Percentiles rank a stretch among this genome's conserved stretches.
These are phyloP conservation scores for Leptinotarsa lineolata DNA, from an alignment of 1,140 invertebrate species.

Conservation along the genomic window DNA sequence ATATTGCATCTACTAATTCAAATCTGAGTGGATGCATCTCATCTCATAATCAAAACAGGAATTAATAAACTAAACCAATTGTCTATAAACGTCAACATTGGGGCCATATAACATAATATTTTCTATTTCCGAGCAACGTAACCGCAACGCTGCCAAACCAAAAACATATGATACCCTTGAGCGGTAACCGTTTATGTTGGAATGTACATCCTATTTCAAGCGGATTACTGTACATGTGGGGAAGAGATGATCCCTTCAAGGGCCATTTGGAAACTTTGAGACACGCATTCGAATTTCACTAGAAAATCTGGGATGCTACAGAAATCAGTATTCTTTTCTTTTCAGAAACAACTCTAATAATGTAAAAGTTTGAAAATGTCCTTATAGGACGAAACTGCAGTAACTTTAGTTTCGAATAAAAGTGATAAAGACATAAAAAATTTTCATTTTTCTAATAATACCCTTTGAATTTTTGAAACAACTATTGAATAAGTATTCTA, in stretches of 20 bases:
- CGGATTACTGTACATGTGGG: neutral
- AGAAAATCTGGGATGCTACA: too few species aligned
- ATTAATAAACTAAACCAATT: constrained; percentile 31
- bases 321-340: too few species aligned
- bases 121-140: constrained; percentile 39
- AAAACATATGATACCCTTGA: constrained; percentile 44
- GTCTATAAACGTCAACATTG: constrained; percentile 30
- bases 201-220: neutral
- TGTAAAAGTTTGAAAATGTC: too few species aligned
- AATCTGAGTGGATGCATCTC: neutral
- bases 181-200: constrained; percentile 9
- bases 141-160: constrained; percentile 42
- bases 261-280: constrained; percentile 31
- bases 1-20: neutral
- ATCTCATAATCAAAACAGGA: neutral
- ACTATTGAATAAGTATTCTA: too few species aligned
- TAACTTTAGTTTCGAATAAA: too few species aligned
- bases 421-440: too few species aligned
- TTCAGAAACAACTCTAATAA: too few species aligned
- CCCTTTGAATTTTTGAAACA: too few species aligned
- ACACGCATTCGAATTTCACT: too few species aligned
- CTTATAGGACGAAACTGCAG: too few species aligned
- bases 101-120: constrained; percentile 39
- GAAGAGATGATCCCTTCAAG: constrained; percentile 25
- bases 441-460: too few species aligned